Base-by-base conservation (phyloP, 1,140 invertebrate genomes). In the Drosophila ironensis region DNA sequence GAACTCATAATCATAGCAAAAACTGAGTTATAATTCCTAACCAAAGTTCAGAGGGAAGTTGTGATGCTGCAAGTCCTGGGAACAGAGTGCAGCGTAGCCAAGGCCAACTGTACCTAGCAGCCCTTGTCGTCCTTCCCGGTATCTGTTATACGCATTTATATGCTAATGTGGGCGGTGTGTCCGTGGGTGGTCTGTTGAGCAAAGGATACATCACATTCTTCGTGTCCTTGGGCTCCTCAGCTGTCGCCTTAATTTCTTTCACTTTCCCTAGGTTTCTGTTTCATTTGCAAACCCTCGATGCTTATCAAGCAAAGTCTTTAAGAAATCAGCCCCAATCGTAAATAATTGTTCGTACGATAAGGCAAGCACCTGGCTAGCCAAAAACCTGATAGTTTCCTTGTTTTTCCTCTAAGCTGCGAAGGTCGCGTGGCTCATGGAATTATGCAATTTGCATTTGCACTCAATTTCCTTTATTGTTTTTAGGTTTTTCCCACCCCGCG, bases 131-230 rank as follows among this genome's bases (percentile, higher is more conserved):
- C 25, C 35, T 33, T 25, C 4, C 9, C 12, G 22, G 25, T 30
- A 66, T 56, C 61, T 81, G 78, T 53, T 84, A 66, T 82, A 73
- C 78, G 52, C 70, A 82, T 82, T 77, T 84, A 78, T 84, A 82
- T 82, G 78, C 54, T 84, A 84, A 77, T 82, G 78, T 20, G 33
- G 40, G 41, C 46, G 17, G 38, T 17, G 57, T 30, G 27, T 41
- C 19, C n/a, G 28, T 40, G 41, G 48, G 30, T 16, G 28, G 20
- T 7, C 33, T 5, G 5, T 22, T 22, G 22, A 12, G 17, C 7
- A 27, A 50, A 61, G 76, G 59, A 81, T 61, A 46, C 17, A 56
- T 61, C 46, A 40, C 63, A 70, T 3, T n/a, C 24, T 17, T n/a
- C 19, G 42, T 70, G 48, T 70, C 57, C 72, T 68, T 77, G 45